Conservation (phyloP, 2,797 vertebrate species). For the Syngnathus acus region DNA sequence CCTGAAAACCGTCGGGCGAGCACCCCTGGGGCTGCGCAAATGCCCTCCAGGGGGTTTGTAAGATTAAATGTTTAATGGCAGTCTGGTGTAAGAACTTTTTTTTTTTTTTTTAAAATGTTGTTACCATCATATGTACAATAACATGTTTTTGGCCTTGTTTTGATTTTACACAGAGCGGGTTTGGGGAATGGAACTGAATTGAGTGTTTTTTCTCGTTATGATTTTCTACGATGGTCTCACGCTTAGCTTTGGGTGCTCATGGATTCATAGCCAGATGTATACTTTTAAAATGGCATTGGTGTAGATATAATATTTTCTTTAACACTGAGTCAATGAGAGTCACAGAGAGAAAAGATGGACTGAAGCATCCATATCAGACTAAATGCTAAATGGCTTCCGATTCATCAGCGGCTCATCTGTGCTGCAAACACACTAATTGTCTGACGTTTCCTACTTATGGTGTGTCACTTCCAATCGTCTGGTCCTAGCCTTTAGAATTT, state of each 20-base stretch:
- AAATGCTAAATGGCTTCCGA: slow-evolving; percentile 54
- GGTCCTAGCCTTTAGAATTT: slow-evolving; percentile 40
- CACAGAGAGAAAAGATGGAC: neutral
- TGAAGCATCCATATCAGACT: slow-evolving; percentile 38
- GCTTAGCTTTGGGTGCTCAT: neutral
- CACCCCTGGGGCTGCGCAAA: neutral
- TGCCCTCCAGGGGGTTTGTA: neutral
- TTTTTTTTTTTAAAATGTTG: too few relatives aligned
- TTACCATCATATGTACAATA: too few relatives aligned
- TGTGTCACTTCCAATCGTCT: slow-evolving; percentile 67
- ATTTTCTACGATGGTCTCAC: too few relatives aligned
- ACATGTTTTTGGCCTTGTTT: too few relatives aligned
- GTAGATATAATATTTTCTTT: neutral
- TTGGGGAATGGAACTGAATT: too few relatives aligned
- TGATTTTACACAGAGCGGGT: too few relatives aligned
- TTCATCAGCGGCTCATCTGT: slow-evolving; percentile 69
- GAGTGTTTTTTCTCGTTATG: too few relatives aligned
- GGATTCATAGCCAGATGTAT: neutral
- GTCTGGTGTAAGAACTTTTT: neutral
- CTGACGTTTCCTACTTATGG: slow-evolving; percentile 71
- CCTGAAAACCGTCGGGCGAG: neutral
- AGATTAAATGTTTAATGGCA: neutral
- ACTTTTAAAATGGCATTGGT: neutral
- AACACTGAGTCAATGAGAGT: neutral
- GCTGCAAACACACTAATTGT: slow-evolving; percentile 69